These are phyloP conservation scores for Scaptomyza polygonia DNA, from an alignment of 2,888 invertebrate species.

Conservation along the genomic window DNA sequence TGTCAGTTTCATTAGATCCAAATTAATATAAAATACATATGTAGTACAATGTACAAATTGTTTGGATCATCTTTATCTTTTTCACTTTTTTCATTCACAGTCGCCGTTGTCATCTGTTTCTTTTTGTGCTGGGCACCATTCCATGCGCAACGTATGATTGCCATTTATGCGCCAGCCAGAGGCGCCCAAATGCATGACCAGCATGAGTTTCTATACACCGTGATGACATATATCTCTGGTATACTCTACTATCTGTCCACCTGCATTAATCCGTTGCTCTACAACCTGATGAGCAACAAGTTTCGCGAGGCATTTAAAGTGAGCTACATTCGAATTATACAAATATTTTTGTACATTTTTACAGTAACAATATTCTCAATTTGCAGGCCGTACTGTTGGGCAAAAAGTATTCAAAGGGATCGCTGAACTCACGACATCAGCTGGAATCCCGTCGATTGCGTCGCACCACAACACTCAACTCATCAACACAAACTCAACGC, in stretches of 20 bases:
- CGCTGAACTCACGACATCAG: slow-evolving; percentile 85
- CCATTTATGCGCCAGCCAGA: slow-evolving; percentile 84
- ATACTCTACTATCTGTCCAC: slow-evolving; percentile 96
- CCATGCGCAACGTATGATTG: slow-evolving; percentile 94
- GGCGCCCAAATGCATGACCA: slow-evolving; percentile 67
- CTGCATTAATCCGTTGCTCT: slow-evolving; percentile 95
- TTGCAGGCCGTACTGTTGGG: slow-evolving; percentile 76
- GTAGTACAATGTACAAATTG: slow-evolving; percentile 25
- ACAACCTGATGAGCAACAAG: slow-evolving; percentile 97
- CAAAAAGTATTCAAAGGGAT: slow-evolving; percentile 83
- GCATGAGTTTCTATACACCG: slow-evolving; percentile 79
- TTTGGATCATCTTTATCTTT: slow-evolving; percentile 19
- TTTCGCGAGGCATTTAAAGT: slow-evolving; percentile 97
- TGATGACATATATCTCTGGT: slow-evolving; percentile 90
- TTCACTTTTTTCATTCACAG: slow-evolving; percentile 84
- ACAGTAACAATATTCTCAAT: background rate
- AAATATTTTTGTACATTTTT: background rate
- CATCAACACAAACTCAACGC: slow-evolving; percentile 86
- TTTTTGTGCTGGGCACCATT: slow-evolving; percentile 97
- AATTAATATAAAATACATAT: slow-evolving; percentile 25
- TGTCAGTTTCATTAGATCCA: slow-evolving; percentile 16
- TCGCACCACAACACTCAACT: slow-evolving; percentile 69
- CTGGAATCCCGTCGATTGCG: slow-evolving; percentile 72
- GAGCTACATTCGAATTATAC: slow-evolving; percentile 39
- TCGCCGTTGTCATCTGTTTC: slow-evolving; percentile 95